Evolutionary conservation across 1,140 invertebrate species (phyloP).

Genomic region (Drosophila simulans): DNA sequence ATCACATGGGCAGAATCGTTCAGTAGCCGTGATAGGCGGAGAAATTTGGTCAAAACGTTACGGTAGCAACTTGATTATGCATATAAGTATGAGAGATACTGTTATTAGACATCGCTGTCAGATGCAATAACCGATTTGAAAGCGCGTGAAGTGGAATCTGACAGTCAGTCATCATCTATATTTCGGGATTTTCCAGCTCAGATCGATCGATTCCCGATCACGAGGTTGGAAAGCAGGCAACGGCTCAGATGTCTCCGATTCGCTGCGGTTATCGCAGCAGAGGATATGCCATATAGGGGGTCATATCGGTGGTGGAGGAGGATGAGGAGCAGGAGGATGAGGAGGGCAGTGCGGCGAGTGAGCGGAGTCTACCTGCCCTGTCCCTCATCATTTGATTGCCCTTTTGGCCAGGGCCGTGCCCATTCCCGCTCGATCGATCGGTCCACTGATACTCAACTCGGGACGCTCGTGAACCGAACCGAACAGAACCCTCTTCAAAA

Average conservation of each 20-base stretch:
- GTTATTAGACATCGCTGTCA: conserved; percentile 9
- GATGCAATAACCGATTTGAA: conserved; percentile 8
- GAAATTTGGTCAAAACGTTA: conserved; percentile 42
- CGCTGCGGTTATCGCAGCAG: conserved; percentile 60
- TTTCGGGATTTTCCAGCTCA: conserved; percentile 2
- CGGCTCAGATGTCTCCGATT: conserved; percentile 45
- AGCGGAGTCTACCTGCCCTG: conserved; percentile 67
- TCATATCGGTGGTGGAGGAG: too few species aligned
- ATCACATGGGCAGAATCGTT: conserved; percentile 46
- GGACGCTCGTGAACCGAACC: conserved; percentile 26
- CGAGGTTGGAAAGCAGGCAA: background rate
- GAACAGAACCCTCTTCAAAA: conserved; percentile 77
- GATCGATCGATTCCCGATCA: conserved; percentile 4
- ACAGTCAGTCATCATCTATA: conserved; percentile 27
- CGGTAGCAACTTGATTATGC: conserved; percentile 24
- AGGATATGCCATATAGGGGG: conserved; percentile 1
- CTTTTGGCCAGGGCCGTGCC: conserved; percentile 46
- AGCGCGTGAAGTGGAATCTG: conserved; percentile 24
- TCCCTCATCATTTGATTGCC: conserved; percentile 64
- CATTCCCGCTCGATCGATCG: conserved; percentile 58
- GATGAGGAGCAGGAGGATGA: too few species aligned
- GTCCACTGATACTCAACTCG: conserved; percentile 60
- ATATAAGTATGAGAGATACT: conserved; percentile 6
- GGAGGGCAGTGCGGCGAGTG: conserved; percentile 2
- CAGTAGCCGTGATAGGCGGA: conserved; percentile 33